Evolutionary conservation across 1,140 invertebrate genomes (phyloP), one percentile per base, ranked within the genome.

Genomic region (Meloidogyne hapla): DNA sequence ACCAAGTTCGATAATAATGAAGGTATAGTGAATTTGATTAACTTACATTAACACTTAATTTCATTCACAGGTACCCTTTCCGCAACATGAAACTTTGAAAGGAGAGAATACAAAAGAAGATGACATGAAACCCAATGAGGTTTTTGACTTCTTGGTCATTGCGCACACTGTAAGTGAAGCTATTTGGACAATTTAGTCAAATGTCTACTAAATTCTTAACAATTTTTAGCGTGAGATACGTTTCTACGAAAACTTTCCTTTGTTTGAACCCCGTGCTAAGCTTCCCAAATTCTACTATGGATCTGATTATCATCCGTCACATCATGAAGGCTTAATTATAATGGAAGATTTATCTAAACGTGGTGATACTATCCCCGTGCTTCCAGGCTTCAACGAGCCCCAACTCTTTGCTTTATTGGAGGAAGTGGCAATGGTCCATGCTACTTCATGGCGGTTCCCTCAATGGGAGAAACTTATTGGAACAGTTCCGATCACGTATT

Each of bases 231-330:
- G 18, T n/a, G 78, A 83, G 42, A 84, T 75, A 26, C 2, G 12
- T 23, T 81, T 84, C 25, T 81, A 81, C 79, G n/a, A 73, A 63
- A n/a, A 63, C 26, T 84, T 81, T 70, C 64, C 82, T 9, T 68
- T 8, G 23, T 56, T 64, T 26, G 74, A 77, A 38, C 0, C 40
- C 5, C 6, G n/a, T 26, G 28, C 83, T 9, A 80, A 83, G 33
- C 65, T 82, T 63, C 79, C 81, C 45, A 80, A 76, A 68, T 83
- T 77, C 48, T 82, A 80, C 15, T 82, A 76, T 61, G 82, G 81
- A 9, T 45, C 61, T 69, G 75, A 79, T 2, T 77, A 67, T 69
- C 73, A 65, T 62, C 62, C 62, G 5, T 33, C 66, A 15, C 81
- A 79, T 23, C 74, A 56, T 9, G 48, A 84, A 42, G 81, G 81